Evolutionary conservation across 2,113 vertebrate species (phyloP), one percentile per base, ranked within the genome.

Genomic region (Dromas ardeola): DNA sequence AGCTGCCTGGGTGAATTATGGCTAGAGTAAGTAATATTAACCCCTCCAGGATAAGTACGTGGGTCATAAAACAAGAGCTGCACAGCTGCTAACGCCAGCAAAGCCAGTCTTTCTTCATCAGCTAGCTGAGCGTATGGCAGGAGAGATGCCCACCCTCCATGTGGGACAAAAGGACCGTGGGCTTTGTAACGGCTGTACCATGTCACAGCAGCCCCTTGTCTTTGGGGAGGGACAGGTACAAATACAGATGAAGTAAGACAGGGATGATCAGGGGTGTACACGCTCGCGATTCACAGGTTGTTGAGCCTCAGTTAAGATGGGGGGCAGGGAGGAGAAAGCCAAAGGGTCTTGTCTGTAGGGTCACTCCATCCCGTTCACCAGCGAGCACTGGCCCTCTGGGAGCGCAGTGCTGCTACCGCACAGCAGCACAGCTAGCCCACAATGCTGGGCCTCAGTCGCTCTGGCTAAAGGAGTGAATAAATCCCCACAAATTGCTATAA

Each of bases 11-110:
- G 74, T 98, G 96, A 98, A 95, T 97, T 97, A 98, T 96, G 94
- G 93, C 80, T 90, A 50, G 94, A 95, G 83, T 97, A 97, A 98
- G 96, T 97, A 96, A 96, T 86, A 95, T 97, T 97, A 97, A 98
- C 97, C 95, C 91, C 70, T 95, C 80, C 72, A 63, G 97, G 96
- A 96, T 86, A 97, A 97, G 87, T 73, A 93, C 1, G 3, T 45
- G 82, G 91, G 95, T 95, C 97, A 84, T 97, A 95, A 94, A 97
- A 65, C 62, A 95, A 65, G 92, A 97, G 69, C 84, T 81, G 86
- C 70, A 82, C 83, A 98, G 96, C 96, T 96, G 88, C 91, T 97
- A 96, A 97, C 77, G 80, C 91, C 94, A 96, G 93, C 84, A 96
- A 92, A 96, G 88, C 92, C 52, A 91, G 65, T n/a, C 32, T 89